These are phyloP conservation scores for Diprion similis DNA, from an alignment of 1,140 invertebrate genomes.

Conservation along the genomic window DNA sequence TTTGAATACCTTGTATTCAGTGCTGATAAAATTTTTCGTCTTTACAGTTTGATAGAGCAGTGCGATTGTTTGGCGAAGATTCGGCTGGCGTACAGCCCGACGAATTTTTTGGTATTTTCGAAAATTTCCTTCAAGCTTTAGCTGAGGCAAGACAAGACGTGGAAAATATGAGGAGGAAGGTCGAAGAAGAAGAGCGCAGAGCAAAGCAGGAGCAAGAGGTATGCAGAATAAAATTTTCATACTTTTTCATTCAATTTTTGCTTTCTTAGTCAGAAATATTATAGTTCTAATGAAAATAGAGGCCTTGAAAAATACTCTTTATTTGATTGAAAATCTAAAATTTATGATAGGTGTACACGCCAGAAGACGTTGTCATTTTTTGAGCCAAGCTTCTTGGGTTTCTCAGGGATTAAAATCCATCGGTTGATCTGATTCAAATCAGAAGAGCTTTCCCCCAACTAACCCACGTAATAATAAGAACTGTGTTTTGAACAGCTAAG, in stretches of 20 bases:
- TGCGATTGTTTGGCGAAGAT: slow-evolving; percentile 91
- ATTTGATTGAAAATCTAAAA: too few relatives aligned
- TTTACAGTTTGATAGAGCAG: slow-evolving; percentile 81
- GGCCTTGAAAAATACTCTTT: background rate
- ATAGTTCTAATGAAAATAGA: slow-evolving; percentile 14
- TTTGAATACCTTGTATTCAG: background rate
- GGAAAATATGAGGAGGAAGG: slow-evolving; percentile 80
- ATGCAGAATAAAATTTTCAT: slow-evolving; percentile 25
- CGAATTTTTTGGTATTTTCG: slow-evolving; percentile 95
- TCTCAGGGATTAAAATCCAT: background rate
- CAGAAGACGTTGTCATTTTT: too few relatives aligned
- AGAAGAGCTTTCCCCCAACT: too few relatives aligned
- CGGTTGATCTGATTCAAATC: too few relatives aligned
- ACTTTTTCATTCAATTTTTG: background rate
- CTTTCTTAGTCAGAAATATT: slow-evolving; percentile 1
- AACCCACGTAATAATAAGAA: too few relatives aligned
- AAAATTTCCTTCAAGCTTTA: slow-evolving; percentile 86
- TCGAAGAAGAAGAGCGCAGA: slow-evolving; percentile 92
- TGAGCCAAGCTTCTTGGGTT: slow-evolving; percentile 2
- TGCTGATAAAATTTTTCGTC: background rate
- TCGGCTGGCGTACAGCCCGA: slow-evolving; percentile 86
- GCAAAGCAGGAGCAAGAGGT: slow-evolving; percentile 92
- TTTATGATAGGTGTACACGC: too few relatives aligned
- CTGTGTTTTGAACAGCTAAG: slow-evolving; percentile 65
- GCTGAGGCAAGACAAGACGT: slow-evolving; percentile 89